A percentile compares a stretch with the other conserved stretches of the same genome.
Evolutionary conservation across 2,888 invertebrate genomes (phyloP).

Genomic region (Panorpa germanica): DNA sequence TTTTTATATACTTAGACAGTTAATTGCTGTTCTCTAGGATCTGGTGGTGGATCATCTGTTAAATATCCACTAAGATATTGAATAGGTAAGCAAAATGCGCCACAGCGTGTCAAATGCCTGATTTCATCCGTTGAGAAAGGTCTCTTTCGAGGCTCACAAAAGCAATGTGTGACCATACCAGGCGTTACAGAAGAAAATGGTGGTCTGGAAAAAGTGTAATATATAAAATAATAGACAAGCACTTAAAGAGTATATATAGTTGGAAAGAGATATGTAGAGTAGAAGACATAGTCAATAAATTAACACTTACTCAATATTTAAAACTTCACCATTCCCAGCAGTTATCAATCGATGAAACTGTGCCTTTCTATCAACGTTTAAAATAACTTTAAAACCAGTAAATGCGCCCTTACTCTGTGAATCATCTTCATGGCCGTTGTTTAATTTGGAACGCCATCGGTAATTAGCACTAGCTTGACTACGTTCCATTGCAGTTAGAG

Average conservation of each 20-base stretch:
- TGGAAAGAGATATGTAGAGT: too few species aligned
- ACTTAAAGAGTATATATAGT: too few species aligned
- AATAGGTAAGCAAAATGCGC: slow-evolving; percentile 19
- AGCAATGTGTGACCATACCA: slow-evolving; percentile 20
- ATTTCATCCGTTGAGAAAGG: slow-evolving; percentile 17
- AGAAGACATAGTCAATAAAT: too few species aligned
- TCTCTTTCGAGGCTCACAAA: slow-evolving; percentile 19
- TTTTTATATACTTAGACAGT: too few species aligned
- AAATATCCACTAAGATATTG: slow-evolving; percentile 22
- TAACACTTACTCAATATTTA: too few species aligned
- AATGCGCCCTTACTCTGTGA: slow-evolving; percentile 31
- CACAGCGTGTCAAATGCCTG: slow-evolving; percentile 15
- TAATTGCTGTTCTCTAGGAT: too few species aligned
- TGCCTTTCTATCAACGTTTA: slow-evolving; percentile 39
- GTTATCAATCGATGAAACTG: slow-evolving; percentile 48
- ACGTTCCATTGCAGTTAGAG: slow-evolving; percentile 24
- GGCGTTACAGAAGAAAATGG: slow-evolving; percentile 17
- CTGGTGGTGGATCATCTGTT: too few species aligned
- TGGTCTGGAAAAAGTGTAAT: slow-evolving; percentile 10
- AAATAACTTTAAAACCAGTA: slow-evolving; percentile 28
- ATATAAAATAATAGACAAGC: too few species aligned
- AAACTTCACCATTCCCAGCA: slow-evolving; percentile 57
- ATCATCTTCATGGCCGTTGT: slow-evolving; percentile 22
- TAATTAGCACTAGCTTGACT: slow-evolving; percentile 37
- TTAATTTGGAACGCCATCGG: slow-evolving; percentile 46